Conservation (phyloP, 1,140 invertebrate genomes). For the Hirudo medicinalis region DNA sequence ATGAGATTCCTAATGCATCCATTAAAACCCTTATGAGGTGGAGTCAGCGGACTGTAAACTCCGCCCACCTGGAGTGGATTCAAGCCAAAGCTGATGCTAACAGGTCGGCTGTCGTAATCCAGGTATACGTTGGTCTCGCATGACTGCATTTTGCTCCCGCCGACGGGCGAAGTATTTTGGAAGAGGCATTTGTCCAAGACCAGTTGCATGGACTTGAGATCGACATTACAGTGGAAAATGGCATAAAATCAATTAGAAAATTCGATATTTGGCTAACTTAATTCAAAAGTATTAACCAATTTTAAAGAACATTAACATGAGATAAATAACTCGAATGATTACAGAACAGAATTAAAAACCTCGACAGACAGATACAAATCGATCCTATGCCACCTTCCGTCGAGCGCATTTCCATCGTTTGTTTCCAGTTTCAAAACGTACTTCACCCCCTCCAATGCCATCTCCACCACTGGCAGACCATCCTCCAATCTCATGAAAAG, state of each 20-base stretch:
- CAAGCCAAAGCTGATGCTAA: constrained; percentile 85
- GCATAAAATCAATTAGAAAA: too few species aligned
- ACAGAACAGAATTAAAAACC: too few species aligned
- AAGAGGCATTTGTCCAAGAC: constrained; percentile 82
- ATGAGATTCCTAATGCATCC: constrained; percentile 87
- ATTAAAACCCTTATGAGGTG: constrained; percentile 69
- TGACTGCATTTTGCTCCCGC: constrained; percentile 50
- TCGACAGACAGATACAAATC: neutral
- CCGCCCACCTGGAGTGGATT: constrained; percentile 68
- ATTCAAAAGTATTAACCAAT: too few species aligned
- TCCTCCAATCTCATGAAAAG: constrained; percentile 80
- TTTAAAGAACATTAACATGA: too few species aligned
- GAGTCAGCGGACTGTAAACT: constrained; percentile 38
- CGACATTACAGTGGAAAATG: too few species aligned
- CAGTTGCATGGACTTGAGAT: constrained; percentile 41
- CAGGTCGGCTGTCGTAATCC: constrained; percentile 84
- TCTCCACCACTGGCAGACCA: constrained; percentile 71
- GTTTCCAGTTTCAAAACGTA: constrained; percentile 59
- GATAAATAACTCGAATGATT: too few species aligned
- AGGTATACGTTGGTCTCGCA: constrained; percentile 77
- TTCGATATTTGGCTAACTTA: too few species aligned
- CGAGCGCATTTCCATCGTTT: constrained; percentile 47
- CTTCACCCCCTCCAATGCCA: constrained; percentile 89
- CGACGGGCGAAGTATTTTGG: constrained; percentile 60
- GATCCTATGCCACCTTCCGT: constrained; percentile 3